A percentile compares a stretch with the other conserved stretches of the same genome.
phyloP scores from a whole-genome alignment of 2,113 vertebrate genomes.

The Embiotoca jacksoni region DNA sequence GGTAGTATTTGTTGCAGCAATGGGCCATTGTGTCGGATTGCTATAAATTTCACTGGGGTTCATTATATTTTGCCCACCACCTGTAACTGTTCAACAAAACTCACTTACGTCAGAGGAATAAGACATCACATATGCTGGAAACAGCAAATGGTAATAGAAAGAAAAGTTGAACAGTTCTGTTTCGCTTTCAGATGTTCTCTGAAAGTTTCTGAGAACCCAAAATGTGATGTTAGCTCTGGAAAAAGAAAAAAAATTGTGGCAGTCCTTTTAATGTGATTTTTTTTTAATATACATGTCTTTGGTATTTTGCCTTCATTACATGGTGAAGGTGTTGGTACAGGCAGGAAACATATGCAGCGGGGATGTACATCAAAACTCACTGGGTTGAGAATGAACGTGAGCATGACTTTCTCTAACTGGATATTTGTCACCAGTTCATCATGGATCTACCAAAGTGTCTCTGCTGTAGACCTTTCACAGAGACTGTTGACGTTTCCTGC shows the following conservation, averaged over 20 bases:
- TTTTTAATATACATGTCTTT: too few relatives aligned
- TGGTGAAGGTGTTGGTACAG: background rate
- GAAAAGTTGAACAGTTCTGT: background rate
- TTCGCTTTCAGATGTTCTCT: background rate
- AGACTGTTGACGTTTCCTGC: background rate
- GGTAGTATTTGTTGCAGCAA: background rate
- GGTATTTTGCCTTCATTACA: background rate
- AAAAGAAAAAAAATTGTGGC: too few relatives aligned
- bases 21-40: background rate
- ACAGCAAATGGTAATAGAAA: background rate
- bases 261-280: too few relatives aligned
- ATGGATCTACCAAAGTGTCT: too few relatives aligned
- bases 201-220: background rate
- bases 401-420: background rate
- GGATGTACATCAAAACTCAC: background rate
- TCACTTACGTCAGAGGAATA: background rate
- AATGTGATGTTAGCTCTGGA: too few relatives aligned
- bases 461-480: too few relatives aligned
- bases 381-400: background rate
- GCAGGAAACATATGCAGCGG: too few relatives aligned
- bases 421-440: background rate
- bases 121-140: conserved; percentile 14
- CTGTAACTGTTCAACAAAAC: background rate
- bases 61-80: background rate
- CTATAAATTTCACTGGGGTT: conserved; percentile 23